Base-by-base conservation (phyloP, 2,113 vertebrate species). In the Tinamus guttatus region DNA sequence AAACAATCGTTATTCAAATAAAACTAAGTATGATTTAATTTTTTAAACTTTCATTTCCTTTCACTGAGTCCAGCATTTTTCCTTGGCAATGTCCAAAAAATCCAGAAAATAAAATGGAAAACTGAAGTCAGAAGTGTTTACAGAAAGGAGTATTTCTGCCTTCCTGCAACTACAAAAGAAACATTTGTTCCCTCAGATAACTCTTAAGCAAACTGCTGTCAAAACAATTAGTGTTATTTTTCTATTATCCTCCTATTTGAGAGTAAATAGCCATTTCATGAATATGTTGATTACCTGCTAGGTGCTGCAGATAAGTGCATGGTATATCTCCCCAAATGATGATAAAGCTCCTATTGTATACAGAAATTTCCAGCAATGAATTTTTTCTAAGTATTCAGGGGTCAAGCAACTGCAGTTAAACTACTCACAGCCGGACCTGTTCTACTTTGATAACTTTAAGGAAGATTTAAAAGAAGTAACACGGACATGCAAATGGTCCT, bases 211-310 rank as follows among this genome's bases (percentile, higher is more conserved):
- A 98, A 98, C 98, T 97, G 97, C 98, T 96, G 93, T 98, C 97
- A 98, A 98, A 98, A 98, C 98, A 98, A 97, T 98, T 98, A 98
- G 97, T 98, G 98, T 98, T 98, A 98, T 98, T 98, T 98, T 98
- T 98, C 98, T 98, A 97, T 98, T 98, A 98, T 98, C 96, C 81
- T 96, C 70, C 92, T 97, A 97, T 97, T 98, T 94, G 94, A 97
- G 96, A 97, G 96, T 98, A 98, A 98, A 98, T 98, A 98, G 94
- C 95, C 90, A 90, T 97, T 97, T 98, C 98, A 98, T 98, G 98
- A 98, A 98, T 98, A 98, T 98, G 98, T 94, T 98, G 98, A 98
- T 98, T 98, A 97, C 91, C 88, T 94, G 64, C 95, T 96, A 98
- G 97, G 97, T 97, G 86, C 83, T 88, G 90, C 84, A 98, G 98